phyloP scores from a whole-genome alignment of 2,113 vertebrate genomes.

The Prunella himalayana region DNA sequence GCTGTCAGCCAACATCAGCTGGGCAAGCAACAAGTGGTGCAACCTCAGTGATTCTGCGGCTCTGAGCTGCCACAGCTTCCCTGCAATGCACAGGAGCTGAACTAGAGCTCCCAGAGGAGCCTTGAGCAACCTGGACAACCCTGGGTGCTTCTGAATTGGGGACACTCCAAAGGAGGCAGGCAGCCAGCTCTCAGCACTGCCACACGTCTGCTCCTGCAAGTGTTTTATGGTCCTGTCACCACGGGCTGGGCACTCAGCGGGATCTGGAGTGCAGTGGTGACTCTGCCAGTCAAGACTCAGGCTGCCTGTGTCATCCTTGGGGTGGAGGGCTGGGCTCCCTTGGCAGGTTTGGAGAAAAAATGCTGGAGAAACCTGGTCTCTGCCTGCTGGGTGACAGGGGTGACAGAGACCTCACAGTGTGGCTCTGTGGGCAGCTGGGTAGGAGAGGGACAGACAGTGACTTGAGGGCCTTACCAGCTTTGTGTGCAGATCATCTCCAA shows the following conservation, averaged over 20 bases:
- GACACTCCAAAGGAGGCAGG: neutral
- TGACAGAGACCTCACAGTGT: rapidly evolving
- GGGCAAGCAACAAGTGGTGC: neutral
- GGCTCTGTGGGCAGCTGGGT: neutral
- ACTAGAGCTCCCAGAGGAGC: neutral
- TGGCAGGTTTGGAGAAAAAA: neutral
- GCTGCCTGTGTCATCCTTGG: neutral
- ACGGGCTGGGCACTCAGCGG: rapidly evolving
- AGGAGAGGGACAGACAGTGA: neutral
- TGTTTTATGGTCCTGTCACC: neutral
- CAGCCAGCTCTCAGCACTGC: neutral
- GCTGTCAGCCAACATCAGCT: neutral
- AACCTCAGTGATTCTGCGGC: neutral
- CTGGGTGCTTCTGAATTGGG: rapidly evolving
- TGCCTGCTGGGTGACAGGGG: neutral
- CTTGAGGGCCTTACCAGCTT: neutral
- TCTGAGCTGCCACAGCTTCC: neutral
- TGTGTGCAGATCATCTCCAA: neutral
- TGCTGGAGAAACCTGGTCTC: neutral
- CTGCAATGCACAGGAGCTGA: neutral
- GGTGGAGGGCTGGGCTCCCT: rapidly evolving
- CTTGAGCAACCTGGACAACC: neutral
- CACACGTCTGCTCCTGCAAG: rapidly evolving
- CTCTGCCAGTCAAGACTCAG: neutral
- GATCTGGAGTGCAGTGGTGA: neutral